Percentiles rank a stretch among this genome's conserved stretches.
Evolutionary conservation across 2,888 invertebrate species (phyloP).

Genomic region (Xanthia togata): DNA sequence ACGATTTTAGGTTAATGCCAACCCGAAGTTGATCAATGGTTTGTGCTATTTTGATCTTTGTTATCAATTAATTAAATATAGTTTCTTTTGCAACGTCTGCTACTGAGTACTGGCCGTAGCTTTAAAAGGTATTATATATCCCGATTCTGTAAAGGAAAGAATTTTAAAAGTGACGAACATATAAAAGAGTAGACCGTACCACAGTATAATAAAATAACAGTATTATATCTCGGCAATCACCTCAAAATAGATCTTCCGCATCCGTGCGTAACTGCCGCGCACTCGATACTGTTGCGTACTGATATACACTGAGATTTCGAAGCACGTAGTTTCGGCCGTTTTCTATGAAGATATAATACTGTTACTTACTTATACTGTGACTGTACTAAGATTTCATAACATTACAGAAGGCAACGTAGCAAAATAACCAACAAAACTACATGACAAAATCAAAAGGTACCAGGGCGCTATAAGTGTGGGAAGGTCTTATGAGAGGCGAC

Average conservation of each 20-base stretch:
- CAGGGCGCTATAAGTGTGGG: conserved; percentile 65
- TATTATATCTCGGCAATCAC: no score
- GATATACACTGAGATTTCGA: no score
- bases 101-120: neutral
- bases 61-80: neutral
- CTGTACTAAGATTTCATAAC: neutral
- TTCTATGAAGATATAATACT: no score
- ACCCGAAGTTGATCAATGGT: no score
- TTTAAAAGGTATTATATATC: neutral
- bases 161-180: neutral
- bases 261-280: no score
- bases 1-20: neutral
- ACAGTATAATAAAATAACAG: no score
- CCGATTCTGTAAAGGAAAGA: neutral
- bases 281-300: no score
- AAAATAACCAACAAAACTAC: conserved; percentile 8
- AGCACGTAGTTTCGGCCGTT: no score
- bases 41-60: neutral
- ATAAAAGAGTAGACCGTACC: neutral
- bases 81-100: neutral
- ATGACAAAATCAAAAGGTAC: conserved; percentile 39
- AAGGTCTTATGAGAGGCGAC: conserved; percentile 83
- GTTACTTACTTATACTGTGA: neutral
- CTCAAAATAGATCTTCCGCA: no score
- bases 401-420: conserved; percentile 1